These are phyloP conservation scores for Luperina testacea DNA, from an alignment of 2,888 invertebrate genomes.

Conservation along the genomic window DNA sequence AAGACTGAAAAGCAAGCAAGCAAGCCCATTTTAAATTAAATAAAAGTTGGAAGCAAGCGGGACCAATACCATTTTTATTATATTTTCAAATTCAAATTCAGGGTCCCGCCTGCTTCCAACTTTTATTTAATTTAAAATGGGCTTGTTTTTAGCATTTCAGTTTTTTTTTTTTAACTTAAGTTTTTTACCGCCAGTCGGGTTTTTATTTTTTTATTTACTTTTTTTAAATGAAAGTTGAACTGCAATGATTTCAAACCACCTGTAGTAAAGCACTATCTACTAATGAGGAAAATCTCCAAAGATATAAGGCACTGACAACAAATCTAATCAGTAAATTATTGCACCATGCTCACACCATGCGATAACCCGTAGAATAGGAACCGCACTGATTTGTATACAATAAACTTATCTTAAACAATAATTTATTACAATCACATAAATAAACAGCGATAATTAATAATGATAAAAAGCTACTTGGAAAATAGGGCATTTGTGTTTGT, in stretches of 20 bases:
- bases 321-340: constrained; percentile 24
- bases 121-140: too few relatives aligned
- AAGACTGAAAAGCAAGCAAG: too few relatives aligned
- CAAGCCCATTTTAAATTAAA: too few relatives aligned
- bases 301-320: not conserved
- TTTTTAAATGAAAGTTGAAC: too few relatives aligned
- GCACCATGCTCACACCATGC: constrained; percentile 35
- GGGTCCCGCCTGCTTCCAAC: too few relatives aligned
- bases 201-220: too few relatives aligned
- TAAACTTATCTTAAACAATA: constrained; percentile 62
- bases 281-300: not conserved
- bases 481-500: constrained; percentile 55
- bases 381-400: constrained; percentile 51
- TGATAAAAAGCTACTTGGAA: constrained; percentile 56
- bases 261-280: not conserved
- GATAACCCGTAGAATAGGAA: constrained; percentile 48
- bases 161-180: too few relatives aligned
- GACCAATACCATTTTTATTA: too few relatives aligned
- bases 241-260: not conserved
- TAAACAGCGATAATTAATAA: constrained; percentile 53
- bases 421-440: constrained; percentile 53
- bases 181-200: too few relatives aligned
- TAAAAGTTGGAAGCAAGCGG: too few relatives aligned
- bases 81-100: too few relatives aligned
- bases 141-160: too few relatives aligned